phyloP scores from a whole-genome alignment of 2,797 vertebrate species.

The Pelochelys cantorii region DNA sequence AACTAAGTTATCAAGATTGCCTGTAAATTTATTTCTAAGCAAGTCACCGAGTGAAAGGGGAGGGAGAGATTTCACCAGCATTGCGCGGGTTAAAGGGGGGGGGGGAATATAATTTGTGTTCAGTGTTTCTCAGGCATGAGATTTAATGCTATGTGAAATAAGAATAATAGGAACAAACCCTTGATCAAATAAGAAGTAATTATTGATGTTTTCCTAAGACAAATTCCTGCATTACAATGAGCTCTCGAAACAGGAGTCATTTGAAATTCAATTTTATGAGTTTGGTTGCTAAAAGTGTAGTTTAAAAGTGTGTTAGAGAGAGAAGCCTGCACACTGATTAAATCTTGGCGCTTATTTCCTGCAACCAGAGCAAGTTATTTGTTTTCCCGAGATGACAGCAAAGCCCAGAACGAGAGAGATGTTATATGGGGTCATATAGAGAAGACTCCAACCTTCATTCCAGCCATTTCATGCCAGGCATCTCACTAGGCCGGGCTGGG shows the following conservation, averaged over 20 bases:
- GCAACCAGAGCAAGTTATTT: neutral
- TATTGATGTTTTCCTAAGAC: neutral
- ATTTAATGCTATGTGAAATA: constrained; percentile 21
- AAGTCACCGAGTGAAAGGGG: constrained; percentile 58
- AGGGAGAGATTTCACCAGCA: neutral
- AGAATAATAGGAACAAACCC: neutral
- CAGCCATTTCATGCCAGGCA: neutral
- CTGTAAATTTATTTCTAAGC: constrained; percentile 77
- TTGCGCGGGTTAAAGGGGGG: neutral
- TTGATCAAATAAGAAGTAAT: neutral
- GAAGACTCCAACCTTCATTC: neutral
- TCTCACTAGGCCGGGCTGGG: neutral
- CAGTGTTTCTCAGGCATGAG: constrained; percentile 43
- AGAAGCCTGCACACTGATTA: neutral
- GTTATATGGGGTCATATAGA: neutral
- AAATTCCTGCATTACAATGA: neutral
- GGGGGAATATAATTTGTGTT: constrained; percentile 7
- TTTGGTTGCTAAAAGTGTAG: neutral
- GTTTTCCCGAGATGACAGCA: neutral
- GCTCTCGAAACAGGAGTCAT: neutral
- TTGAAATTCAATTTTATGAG: neutral
- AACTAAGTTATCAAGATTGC: constrained; percentile 81
- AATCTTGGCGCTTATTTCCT: neutral
- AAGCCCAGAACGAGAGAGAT: neutral
- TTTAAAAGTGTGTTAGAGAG: neutral